These are phyloP conservation scores for Oryzias woworae DNA, from an alignment of 2,113 vertebrate species.

Conservation along the genomic window DNA sequence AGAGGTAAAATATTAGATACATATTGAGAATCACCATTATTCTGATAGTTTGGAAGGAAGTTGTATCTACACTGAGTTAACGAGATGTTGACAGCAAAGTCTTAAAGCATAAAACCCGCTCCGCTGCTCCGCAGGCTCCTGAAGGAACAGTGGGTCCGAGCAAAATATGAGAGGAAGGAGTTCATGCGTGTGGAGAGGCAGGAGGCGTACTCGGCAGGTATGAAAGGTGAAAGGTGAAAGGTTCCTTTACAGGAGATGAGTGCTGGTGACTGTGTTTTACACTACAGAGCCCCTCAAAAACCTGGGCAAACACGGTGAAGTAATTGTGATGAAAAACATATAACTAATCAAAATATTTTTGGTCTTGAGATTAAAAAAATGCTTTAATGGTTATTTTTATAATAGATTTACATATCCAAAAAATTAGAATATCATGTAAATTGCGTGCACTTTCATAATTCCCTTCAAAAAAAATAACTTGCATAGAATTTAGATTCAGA, in stretches of 20 bases:
- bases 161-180: conserved; percentile 90
- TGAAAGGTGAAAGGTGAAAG: conserved; percentile 11
- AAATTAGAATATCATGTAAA: no score
- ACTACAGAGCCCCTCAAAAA: not conserved
- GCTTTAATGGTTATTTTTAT: no score
- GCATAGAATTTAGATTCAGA: no score
- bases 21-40: no score
- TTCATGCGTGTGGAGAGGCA: conserved; percentile 85
- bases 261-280: not conserved
- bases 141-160: conserved; percentile 92
- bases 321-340: no score
- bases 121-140: conserved; percentile 79
- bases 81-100: conserved; percentile 20
- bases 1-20: no score
- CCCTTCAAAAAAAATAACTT: no score
- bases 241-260: not conserved
- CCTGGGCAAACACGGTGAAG: no score
- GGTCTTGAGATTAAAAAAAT: no score
- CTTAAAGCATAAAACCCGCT: conserved; percentile 20
- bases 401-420: no score
- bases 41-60: not conserved
- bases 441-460: no score
- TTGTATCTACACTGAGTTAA: not conserved
- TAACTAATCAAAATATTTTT: no score
- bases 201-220: conserved; percentile 93